phyloP scores from a whole-genome alignment of 2,113 vertebrate genomes.

The Balaeniceps rex region DNA sequence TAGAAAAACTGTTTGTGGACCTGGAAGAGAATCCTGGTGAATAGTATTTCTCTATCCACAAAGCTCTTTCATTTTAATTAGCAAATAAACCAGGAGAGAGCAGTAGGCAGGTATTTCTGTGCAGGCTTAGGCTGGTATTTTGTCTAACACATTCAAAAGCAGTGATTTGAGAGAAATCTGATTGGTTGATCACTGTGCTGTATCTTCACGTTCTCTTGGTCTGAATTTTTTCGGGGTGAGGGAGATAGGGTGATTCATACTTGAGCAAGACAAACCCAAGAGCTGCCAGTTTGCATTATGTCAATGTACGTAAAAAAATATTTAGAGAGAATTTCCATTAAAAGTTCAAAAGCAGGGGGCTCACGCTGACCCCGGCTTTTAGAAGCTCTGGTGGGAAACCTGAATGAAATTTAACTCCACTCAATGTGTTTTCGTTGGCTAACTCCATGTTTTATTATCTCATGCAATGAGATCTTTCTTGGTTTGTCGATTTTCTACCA shows the following conservation, averaged over 20 bases:
- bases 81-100: slow-evolving; percentile 16
- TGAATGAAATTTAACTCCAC: slow-evolving; percentile 62
- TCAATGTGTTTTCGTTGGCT: slow-evolving; percentile 73
- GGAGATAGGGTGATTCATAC: slow-evolving; percentile 30
- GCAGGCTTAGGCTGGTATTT: background rate
- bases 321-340: slow-evolving; percentile 76
- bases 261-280: slow-evolving; percentile 43
- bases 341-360: slow-evolving; percentile 61
- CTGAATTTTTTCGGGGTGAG: background rate
- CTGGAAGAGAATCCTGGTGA: background rate
- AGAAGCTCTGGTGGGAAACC: slow-evolving; percentile 72
- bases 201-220: slow-evolving; percentile 7
- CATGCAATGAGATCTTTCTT: slow-evolving; percentile 74
- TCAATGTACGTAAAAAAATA: slow-evolving; percentile 79
- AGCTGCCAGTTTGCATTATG: slow-evolving; percentile 77
- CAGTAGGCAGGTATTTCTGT: background rate
- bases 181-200: background rate
- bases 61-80: background rate
- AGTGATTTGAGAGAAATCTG: background rate
- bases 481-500: slow-evolving; percentile 74
- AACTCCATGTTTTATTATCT: slow-evolving; percentile 73
- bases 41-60: background rate
- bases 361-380: slow-evolving; percentile 51
- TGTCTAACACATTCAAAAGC: background rate
- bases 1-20: background rate